Evolutionary conservation across 1,140 invertebrate genomes (phyloP).

Genomic region (Drosophila rhopaloa): DNA sequence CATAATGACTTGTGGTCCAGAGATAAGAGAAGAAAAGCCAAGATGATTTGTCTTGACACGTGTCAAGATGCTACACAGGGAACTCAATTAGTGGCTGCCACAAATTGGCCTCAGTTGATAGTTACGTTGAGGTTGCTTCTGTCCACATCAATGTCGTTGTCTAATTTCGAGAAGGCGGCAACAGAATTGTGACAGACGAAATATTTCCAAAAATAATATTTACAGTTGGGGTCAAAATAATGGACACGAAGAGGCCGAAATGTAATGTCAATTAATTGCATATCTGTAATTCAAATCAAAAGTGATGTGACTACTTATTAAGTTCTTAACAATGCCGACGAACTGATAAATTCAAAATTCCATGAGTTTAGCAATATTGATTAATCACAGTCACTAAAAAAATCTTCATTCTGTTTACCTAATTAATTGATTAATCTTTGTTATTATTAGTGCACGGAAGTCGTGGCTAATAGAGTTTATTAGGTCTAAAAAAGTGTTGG

Average conservation of each 20-base stretch:
- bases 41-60: slow-evolving; percentile 67
- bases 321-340: too few species aligned
- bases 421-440: not conserved
- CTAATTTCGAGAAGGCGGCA: slow-evolving; percentile 1
- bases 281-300: too few species aligned
- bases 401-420: not conserved
- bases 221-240: slow-evolving; percentile 18
- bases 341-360: too few species aligned
- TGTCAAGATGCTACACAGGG: slow-evolving; percentile 63
- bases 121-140: slow-evolving; percentile 36
- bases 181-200: slow-evolving; percentile 15
- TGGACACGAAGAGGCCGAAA: not conserved
- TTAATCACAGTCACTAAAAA: too few species aligned
- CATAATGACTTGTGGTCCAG: slow-evolving; percentile 54
- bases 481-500: too few species aligned
- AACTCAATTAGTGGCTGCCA: slow-evolving; percentile 73
- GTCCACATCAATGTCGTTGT: slow-evolving; percentile 24
- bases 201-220: slow-evolving; percentile 14
- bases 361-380: too few species aligned
- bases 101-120: slow-evolving; percentile 62
- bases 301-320: too few species aligned
- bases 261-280: not conserved
- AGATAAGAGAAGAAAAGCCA: slow-evolving; percentile 6
- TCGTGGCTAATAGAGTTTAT: too few species aligned
- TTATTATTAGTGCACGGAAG: not conserved